Base-by-base conservation (phyloP, 2,113 vertebrate genomes). In the sheep (Ovis aries) region DNA sequence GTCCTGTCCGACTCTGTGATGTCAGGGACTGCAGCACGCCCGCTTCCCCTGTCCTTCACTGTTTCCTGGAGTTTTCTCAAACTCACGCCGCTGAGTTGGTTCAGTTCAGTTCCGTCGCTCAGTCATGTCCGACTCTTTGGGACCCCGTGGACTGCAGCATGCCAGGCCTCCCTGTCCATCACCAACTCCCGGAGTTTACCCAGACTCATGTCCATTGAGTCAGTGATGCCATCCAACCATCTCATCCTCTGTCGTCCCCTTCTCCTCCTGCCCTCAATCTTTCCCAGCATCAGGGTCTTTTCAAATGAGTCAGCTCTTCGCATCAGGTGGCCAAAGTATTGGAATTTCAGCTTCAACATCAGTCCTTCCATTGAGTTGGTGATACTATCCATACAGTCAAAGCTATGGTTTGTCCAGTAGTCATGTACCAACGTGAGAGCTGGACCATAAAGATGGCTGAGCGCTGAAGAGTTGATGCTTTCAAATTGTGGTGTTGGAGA, bases 1-100 rank as follows among this genome's bases (percentile, higher is more conserved):
- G 59, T 3, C 2, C 12, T 14, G 59, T 3, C 12, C 1, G 5
- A 29, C 59, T 60, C 11, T 29, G 57, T 0, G 4, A 14, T 14
- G 27, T 29, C 27, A 6, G 6, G 59, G 59, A 13, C 59, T 14
- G 27, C 12, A 60, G 59, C 59, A 29, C 1, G 5, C 5, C 59
- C 29, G 27, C 12, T 29, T 19, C 9, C 62, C 33, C 31, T 67
- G 62, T 67, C 62, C 62, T 19, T 67, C 62, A n/a, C 33, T 17
- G 9, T 67, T 67, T n/a, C 62, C 33, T 67, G 62, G 62, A 67
- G 33, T 19, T 67, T n/a, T 67, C 62, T 67, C 62, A 67, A 17
- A 67, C 62, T 10, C 7, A n/a, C 1, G 16, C 62, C 3, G 7
- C 9, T n/a, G 62, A 64, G 62, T 33, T n/a, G 31, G 62, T 64